Evolutionary conservation across 2,888 invertebrate species (phyloP), one percentile per base, ranked within the genome.

Genomic region (Neocrepidodera transversa): DNA sequence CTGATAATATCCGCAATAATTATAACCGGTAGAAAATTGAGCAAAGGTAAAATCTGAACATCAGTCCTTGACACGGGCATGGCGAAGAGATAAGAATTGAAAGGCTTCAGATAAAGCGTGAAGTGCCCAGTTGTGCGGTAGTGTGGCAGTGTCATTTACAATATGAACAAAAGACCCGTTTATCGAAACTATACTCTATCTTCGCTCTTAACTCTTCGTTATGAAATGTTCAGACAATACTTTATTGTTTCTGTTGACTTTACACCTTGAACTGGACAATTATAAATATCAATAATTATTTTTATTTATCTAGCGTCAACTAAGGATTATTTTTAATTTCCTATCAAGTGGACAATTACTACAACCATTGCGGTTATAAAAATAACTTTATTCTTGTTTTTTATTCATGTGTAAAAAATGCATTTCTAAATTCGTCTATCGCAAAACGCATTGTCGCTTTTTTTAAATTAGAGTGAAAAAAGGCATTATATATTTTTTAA

Each of bases 191-290:
- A 50, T 42, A 28, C 17, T 30, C 35, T 45, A 28, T 35, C 49
- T 42, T 57, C 10, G 23, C 43, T 47, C 50, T 42, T 45, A 56
- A 30, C 50, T 59, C 58, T 63, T 54, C 36, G 56, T 47, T 58
- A 52, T 60, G 58, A 61, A 65, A 63, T 58, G 57, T 57, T 45
- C 54, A 59, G 55, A 65, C 62, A 65, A 65, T 65, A 60, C 58
- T 26, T 16, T 59, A 59, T 62, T 62, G 59, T 62, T 43, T 45
- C 23, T 49, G 54, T 43, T 50, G 49, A 51, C 47, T 58, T 58
- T 58, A 58, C 60, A 60, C 53, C 58, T 58, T 60, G 60, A 60
- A 58, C 63, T 26, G 20, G 20, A n/a, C 18, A n/a, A 23, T 20
- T n/a, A 20, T 8, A 18, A 42, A 17, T 40, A 40, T 1, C 18